Evolutionary conservation across 2,113 vertebrate species (phyloP), one percentile per base, ranked within the genome.

Genomic region (Oryzias melastigma): DNA sequence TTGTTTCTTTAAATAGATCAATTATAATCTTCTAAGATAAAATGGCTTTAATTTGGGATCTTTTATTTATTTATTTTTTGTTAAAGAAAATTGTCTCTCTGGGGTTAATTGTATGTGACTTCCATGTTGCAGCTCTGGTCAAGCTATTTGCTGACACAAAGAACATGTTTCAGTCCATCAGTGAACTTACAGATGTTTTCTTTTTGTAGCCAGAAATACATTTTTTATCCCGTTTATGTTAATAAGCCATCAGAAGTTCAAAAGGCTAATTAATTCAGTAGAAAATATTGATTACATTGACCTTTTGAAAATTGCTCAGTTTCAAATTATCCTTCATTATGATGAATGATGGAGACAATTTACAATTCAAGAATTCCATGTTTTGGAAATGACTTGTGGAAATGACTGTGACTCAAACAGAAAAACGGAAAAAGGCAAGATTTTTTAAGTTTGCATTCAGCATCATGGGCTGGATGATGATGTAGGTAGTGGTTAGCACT

Each of bases 61-160:
- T 22, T 3, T 3, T 8, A 55, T 56, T 40, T 66, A 58, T 58
- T 62, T 67, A 62, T 48, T 17, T 68, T 79, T 77, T 84, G 82
- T 62, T 82, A 57, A 66, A 42, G n/a, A 43, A 58, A 65, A 62
- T 67, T 65, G 58, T 77, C 79, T 72, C 51, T 58, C 67, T 14
- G 10, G 48, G 77, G 87, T 88, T 88, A 84, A 87, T 84, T 85
- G 75, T 78, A 83, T 56, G 62, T 81, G 77, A 83, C 79, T 82
- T 81, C 57, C 48, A 66, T 80, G 73, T 73, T 70, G 45, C 57
- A 52, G 46, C 50, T 55, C 13, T 24, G 44, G 66, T 76, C 68
- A 83, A 58, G 60, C 60, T 75, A 69, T 62, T 54, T 14, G 16
- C 16, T 29, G 17, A 27, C 56, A 24, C 53, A 45, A 8, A 61